Evolutionary conservation across 2,113 vertebrate genomes (phyloP).

Genomic region (Sclerurus mexicanus): DNA sequence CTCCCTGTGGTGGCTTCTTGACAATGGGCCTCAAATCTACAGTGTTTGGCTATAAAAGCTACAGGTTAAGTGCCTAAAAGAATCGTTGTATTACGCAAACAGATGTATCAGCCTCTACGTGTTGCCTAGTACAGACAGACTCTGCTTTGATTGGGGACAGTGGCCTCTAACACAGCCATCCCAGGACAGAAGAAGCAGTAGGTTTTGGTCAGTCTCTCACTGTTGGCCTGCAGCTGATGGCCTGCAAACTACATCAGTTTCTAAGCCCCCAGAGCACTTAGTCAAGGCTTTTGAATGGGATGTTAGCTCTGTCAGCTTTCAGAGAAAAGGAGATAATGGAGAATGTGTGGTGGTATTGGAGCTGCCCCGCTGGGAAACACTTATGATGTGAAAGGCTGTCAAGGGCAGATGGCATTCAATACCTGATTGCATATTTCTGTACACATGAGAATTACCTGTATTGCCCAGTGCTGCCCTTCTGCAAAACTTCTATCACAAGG

Average conservation of each 20-base stretch:
- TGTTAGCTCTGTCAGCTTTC: background rate
- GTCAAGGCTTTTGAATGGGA: background rate
- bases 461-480: background rate
- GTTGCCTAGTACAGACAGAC: background rate
- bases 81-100: background rate
- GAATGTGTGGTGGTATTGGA: background rate
- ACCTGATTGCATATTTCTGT: background rate
- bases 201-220: background rate
- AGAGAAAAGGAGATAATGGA: background rate
- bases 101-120: background rate
- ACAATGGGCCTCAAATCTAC: background rate
- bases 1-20: background rate
- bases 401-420: background rate
- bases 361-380: background rate
- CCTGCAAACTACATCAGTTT: background rate
- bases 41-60: background rate
- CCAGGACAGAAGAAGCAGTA: rapidly evolving
- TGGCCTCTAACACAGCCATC: background rate
- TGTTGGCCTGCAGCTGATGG: background rate
- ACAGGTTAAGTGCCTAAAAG: background rate
- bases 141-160: background rate
- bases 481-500: background rate
- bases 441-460: background rate
- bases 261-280: background rate
- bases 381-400: background rate